Percentiles rank a stretch among this genome's conserved stretches.
Conservation (phyloP, 30 jellyfish, hydroid and myxozoan genomes). For the Aurelia coerulea region DNA sequence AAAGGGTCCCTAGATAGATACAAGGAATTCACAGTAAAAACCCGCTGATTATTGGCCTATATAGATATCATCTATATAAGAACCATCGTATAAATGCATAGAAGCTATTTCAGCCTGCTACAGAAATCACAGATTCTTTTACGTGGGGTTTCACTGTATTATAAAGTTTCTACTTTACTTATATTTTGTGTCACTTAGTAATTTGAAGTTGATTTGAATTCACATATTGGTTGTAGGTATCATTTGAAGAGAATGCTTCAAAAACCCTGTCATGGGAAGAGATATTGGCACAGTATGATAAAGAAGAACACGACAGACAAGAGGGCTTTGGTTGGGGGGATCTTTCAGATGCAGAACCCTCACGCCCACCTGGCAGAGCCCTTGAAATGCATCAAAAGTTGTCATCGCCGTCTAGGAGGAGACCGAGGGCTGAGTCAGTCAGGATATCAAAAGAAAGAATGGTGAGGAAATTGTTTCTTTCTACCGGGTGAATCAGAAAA, state of each 20-base stretch:
- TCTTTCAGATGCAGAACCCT: constrained; percentile 78
- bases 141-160: too few relatives aligned
- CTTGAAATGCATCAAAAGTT: constrained; percentile 94
- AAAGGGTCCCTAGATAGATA: too few relatives aligned
- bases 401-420: constrained; percentile 94
- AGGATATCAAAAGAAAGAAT: constrained; percentile 94
- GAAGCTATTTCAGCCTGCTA: too few relatives aligned
- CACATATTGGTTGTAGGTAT: constrained; percentile 17
- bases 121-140: too few relatives aligned
- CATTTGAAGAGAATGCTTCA: constrained; percentile 42
- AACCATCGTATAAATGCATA: too few relatives aligned
- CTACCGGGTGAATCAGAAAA: not conserved
- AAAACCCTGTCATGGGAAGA: constrained; percentile 88
- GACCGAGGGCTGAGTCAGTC: constrained; percentile 94
- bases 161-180: too few relatives aligned
- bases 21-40: too few relatives aligned
- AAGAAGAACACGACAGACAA: constrained; percentile 64
- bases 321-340: constrained; percentile 85
- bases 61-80: too few relatives aligned
- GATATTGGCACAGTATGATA: constrained; percentile 87
- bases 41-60: too few relatives aligned
- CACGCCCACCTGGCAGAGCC: constrained; percentile 96
- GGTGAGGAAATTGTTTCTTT: constrained; percentile 44
- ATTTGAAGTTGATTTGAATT: not conserved
- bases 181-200: not conserved